Percentiles rank a stretch among this genome's conserved stretches.
Conservation (phyloP, 2,113 vertebrate genomes). For the Bujurquina vittata region DNA sequence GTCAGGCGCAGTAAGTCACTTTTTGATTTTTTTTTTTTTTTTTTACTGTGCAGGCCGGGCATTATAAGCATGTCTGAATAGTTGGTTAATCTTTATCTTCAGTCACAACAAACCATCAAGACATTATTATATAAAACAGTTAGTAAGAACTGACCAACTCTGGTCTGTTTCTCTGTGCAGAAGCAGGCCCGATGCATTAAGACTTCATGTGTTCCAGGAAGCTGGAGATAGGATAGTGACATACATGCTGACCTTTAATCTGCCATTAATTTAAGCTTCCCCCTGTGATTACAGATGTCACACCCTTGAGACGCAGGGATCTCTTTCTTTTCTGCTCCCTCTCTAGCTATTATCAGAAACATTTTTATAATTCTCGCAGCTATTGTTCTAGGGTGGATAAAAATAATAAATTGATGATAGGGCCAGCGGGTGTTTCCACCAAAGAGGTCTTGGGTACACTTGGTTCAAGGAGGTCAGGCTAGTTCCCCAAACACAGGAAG, state of each 20-base stretch:
- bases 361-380: conserved; percentile 69
- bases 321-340: conserved; percentile 40
- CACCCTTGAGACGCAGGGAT: conserved; percentile 48
- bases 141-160: background rate
- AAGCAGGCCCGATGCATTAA: conserved; percentile 10
- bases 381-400: conserved; percentile 80
- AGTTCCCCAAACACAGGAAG: conserved; percentile 79
- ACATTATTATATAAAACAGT: background rate
- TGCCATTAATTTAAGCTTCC: conserved; percentile 65
- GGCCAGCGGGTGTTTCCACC: conserved; percentile 73
- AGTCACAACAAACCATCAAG: background rate
- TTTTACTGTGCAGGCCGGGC: background rate
- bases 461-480: conserved; percentile 66
- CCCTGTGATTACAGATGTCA: conserved; percentile 65
- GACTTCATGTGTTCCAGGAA: conserved; percentile 62
- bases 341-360: conserved; percentile 59
- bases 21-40: background rate
- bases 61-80: background rate
- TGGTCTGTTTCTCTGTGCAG: background rate
- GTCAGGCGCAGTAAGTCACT: background rate
- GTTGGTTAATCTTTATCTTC: background rate
- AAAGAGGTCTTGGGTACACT: conserved; percentile 57
- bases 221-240: conserved; percentile 45
- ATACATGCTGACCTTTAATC: conserved; percentile 57
- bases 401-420: conserved; percentile 74